Evolutionary conservation across 2,888 invertebrate species (phyloP).

Genomic region (Pediacus dermestoides): DNA sequence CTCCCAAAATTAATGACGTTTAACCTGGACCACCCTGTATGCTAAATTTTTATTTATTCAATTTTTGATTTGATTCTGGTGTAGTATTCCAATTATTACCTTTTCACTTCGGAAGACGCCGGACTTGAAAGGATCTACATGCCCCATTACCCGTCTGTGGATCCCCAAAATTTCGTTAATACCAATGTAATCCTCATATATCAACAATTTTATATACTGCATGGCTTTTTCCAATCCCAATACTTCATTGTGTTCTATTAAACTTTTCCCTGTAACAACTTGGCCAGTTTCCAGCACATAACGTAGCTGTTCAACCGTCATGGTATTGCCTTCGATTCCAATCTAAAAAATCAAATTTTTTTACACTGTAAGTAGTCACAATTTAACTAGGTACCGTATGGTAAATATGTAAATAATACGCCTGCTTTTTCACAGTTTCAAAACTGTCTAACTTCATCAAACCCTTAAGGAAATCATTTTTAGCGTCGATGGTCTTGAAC

Average conservation of each 20-base stretch:
- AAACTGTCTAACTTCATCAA: slow-evolving; percentile 77
- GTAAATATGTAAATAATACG: slow-evolving; percentile 93
- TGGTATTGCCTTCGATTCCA: slow-evolving; percentile 96
- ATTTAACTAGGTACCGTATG: slow-evolving; percentile 64
- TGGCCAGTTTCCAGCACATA: slow-evolving; percentile 87
- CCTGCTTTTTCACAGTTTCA: slow-evolving; percentile 86
- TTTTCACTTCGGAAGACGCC: slow-evolving; percentile 85
- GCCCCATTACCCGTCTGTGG: slow-evolving; percentile 88
- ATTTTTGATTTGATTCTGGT: too few relatives aligned
- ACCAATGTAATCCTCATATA: slow-evolving; percentile 72
- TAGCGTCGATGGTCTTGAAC: slow-evolving; percentile 76
- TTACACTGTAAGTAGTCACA: neutral
- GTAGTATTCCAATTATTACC: too few relatives aligned
- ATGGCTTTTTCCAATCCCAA: slow-evolving; percentile 91
- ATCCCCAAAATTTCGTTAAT: slow-evolving; percentile 87
- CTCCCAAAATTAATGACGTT: too few relatives aligned
- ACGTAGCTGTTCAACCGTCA: slow-evolving; percentile 88
- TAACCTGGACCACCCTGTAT: too few relatives aligned
- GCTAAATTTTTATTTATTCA: too few relatives aligned
- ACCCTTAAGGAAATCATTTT: slow-evolving; percentile 74
- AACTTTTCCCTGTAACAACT: slow-evolving; percentile 85
- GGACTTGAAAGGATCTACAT: slow-evolving; percentile 89
- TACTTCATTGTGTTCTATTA: slow-evolving; percentile 96
- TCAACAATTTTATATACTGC: slow-evolving; percentile 82
- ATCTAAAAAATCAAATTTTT: slow-evolving; percentile 44